Conservation (phyloP, 2,888 invertebrate genomes). For the Agrotis exclamationis region DNA sequence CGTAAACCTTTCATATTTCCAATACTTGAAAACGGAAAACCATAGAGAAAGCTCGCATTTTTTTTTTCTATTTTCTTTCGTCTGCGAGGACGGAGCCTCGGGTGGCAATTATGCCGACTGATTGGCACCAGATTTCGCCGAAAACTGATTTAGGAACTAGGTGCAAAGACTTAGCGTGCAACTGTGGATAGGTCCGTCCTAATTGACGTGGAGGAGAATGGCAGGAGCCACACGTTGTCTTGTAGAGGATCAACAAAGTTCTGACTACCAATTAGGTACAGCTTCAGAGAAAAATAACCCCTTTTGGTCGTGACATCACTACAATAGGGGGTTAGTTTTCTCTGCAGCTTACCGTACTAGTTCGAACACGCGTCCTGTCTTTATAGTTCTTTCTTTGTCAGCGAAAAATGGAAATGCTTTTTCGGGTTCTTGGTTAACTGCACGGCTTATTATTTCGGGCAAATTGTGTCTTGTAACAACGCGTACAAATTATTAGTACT, state of each 20-base stretch:
- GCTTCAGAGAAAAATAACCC: too few relatives aligned
- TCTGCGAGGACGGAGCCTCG: slow-evolving; percentile 33
- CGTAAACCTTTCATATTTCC: slow-evolving; percentile 56
- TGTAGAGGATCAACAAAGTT: slow-evolving; percentile 41
- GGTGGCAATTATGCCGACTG: slow-evolving; percentile 55
- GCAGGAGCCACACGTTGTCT: slow-evolving; percentile 30
- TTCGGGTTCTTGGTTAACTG: slow-evolving; percentile 7
- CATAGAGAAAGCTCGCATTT: slow-evolving; percentile 46
- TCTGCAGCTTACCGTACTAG: too few relatives aligned
- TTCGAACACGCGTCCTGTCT: slow-evolving; percentile 31
- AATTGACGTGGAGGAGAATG: slow-evolving; percentile 47
- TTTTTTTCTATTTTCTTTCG: slow-evolving; percentile 46
- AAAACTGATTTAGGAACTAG: slow-evolving; percentile 39
- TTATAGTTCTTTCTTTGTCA: slow-evolving; percentile 25
- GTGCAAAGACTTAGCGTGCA: slow-evolving; percentile 14
- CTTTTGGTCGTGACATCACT: too few relatives aligned
- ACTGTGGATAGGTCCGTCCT: slow-evolving; percentile 35
- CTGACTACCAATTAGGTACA: slow-evolving; percentile 57
- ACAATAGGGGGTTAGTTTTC: too few relatives aligned
- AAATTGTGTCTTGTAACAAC: background rate
- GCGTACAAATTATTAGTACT: background rate
- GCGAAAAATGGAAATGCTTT: slow-evolving; percentile 34
- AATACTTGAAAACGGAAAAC: slow-evolving; percentile 53
- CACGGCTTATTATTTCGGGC: background rate
- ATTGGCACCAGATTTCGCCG: slow-evolving; percentile 50